These are phyloP conservation scores for Geodia barretti DNA, from an alignment of 37 sponge, comb jelly and placozoan species.

Conservation along the genomic window DNA sequence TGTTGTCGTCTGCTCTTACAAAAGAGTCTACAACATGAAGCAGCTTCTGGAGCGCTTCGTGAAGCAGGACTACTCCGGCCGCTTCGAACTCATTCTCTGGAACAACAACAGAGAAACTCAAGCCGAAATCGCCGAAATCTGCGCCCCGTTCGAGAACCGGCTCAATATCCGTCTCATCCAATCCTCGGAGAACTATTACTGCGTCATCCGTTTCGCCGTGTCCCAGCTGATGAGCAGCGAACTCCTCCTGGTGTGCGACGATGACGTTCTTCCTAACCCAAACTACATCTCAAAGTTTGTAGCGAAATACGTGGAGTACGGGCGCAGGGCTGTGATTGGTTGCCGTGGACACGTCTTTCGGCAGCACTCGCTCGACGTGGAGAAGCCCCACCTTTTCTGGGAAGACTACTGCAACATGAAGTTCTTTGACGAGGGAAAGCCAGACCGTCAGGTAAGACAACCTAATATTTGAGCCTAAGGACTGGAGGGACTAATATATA, in stretches of 20 bases:
- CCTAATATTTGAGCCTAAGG: too few species aligned
- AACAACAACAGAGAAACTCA: slow-evolving; percentile 63
- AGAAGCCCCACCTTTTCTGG: slow-evolving; percentile 57
- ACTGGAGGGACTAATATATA: too few species aligned
- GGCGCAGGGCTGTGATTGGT: slow-evolving; percentile 48
- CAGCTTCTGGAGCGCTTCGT: slow-evolving; percentile 26
- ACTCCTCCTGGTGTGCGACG: slow-evolving; percentile 60
- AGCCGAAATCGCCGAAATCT: slow-evolving; percentile 20
- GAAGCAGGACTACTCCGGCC: slow-evolving; percentile 31
- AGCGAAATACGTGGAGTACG: slow-evolving; percentile 50
- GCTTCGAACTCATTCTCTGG: slow-evolving; percentile 65
- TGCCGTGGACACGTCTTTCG: slow-evolving; percentile 68
- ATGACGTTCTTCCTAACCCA: slow-evolving; percentile 51
- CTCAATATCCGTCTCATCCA: slow-evolving; percentile 60
- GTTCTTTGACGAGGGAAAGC: slow-evolving; percentile 15
- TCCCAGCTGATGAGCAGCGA: slow-evolving; percentile 58
- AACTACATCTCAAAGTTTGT: slow-evolving; percentile 51
- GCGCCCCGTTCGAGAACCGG: slow-evolving; percentile 16
- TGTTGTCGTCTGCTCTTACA: slow-evolving; percentile 54
- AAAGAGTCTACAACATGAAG: slow-evolving; percentile 46
- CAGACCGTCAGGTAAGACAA: slow-evolving; percentile 26
- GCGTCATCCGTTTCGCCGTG: slow-evolving; percentile 59
- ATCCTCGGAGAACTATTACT: slow-evolving; percentile 68
- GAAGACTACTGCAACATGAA: slow-evolving; percentile 22
- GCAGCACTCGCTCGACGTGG: slow-evolving; percentile 32